Base-by-base conservation (phyloP, 2,797 vertebrate genomes). In the Thaleichthys pacificus region DNA sequence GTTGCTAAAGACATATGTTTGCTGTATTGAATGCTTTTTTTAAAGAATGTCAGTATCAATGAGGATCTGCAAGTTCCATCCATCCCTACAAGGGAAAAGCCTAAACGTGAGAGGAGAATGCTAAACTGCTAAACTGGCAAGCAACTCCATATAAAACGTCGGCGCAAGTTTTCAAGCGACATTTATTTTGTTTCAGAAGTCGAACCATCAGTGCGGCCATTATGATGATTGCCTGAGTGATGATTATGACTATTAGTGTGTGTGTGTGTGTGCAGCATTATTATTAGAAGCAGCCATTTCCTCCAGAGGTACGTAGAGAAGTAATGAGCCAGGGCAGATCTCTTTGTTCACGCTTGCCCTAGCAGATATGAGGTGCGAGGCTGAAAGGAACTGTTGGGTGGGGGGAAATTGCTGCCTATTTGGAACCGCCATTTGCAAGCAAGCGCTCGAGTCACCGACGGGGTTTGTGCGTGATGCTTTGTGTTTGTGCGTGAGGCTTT, bases 201-300 rank as follows among this genome's bases (percentile, higher is more conserved):
- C 24, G 9, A 69, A 32, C 35, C 58, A 51, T 77, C 60, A 47
- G 61, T 58, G 65, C 69, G 61, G 47, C 54, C 61, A 51, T 77
- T 60, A 51, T 58, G 58, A 67, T 71, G 61, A 71, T 67, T 61
- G 66, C 71, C 57, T 67, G 80, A 54, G 54, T 71, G 49, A 57
- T 69, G 72, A 75, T 66, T 28, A 21, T 58, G 73, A 66, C 70
- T 74, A 70, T 77, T 72, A 76, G 58, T 69, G 12, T n/a, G 3
- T 6, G 17, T 49, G 32, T 79, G 42, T 12, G 58, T 12, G 19
- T 1, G 24, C 42, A 47, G 42, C 42, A 14, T 47, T 51, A 15
- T 80, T 82, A 74, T 69, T 69, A 38, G 26, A 51, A 77, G 32
- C 56, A 72, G 49, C 63, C 28, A 57, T 82, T 87, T 86, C 65